Percentiles rank a stretch among this genome's conserved stretches.
These are phyloP conservation scores for Psephotus haematonotus DNA, from an alignment of 2,113 vertebrate genomes.

Conservation along the genomic window DNA sequence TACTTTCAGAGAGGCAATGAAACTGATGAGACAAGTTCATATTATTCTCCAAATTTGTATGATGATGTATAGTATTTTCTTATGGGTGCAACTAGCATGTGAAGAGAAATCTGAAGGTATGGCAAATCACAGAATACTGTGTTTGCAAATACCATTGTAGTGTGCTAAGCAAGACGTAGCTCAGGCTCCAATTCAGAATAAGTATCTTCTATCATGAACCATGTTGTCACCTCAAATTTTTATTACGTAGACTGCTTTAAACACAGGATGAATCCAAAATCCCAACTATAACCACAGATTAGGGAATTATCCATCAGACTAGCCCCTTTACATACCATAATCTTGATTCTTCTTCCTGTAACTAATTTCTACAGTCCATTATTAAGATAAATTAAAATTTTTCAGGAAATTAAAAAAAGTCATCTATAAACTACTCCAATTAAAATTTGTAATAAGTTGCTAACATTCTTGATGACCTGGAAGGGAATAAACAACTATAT, in stretches of 20 bases:
- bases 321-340: not conserved
- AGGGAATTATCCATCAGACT: not conserved
- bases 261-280: not conserved
- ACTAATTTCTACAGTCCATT: not conserved
- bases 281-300: not conserved
- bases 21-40: not conserved
- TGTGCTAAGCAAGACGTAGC: accelerated
- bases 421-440: not conserved
- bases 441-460: not conserved
- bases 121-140: not conserved
- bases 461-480: not conserved
- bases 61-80: not conserved
- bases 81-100: not conserved
- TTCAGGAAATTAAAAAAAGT: not conserved
- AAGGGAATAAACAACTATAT: not conserved
- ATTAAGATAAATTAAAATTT: not conserved
- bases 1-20: not conserved
- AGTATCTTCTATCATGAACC: not conserved
- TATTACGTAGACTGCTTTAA: not conserved
- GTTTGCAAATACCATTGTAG: not conserved
- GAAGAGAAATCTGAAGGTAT: not conserved
- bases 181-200: not conserved
- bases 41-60: not conserved
- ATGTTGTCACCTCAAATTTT: not conserved
- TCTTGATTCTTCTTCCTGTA: not conserved